Percentiles rank a stretch among this genome's conserved stretches.
phyloP scores from a whole-genome alignment of 2,797 vertebrate genomes.

The Phataginus tricuspis region DNA sequence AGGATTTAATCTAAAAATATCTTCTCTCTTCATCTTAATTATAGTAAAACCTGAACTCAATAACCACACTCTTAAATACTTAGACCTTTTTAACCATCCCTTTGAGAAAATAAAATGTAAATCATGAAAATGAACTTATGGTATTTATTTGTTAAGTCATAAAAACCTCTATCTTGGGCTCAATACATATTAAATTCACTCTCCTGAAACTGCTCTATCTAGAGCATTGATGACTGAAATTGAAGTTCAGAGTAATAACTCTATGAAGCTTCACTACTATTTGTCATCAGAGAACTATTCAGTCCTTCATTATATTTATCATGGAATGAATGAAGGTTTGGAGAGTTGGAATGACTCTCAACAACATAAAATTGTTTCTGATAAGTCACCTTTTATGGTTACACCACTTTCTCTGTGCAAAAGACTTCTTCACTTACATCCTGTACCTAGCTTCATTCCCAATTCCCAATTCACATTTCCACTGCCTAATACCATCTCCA shows the following conservation, averaged over 20 bases:
- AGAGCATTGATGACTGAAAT: background rate
- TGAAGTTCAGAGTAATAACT: background rate
- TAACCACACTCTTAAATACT: background rate
- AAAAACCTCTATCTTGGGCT: background rate
- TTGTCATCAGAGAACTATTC: background rate
- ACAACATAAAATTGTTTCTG: background rate
- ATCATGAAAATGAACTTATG: background rate
- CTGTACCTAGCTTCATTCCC: background rate
- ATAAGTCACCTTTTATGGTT: background rate
- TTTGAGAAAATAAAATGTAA: slow-evolving; percentile 33
- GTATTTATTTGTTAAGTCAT: background rate
- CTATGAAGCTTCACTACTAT: background rate
- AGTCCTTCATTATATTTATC: background rate
- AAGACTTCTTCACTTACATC: background rate
- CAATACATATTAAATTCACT: background rate
- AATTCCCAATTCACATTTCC: background rate
- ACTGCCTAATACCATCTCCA: background rate
- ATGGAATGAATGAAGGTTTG: background rate
- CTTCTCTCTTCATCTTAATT: slow-evolving; percentile 44
- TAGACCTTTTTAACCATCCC: background rate
- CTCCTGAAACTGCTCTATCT: background rate
- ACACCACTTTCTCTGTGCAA: background rate
- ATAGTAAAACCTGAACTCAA: background rate
- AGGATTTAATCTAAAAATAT: background rate
- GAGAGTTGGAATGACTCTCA: background rate